Evolutionary conservation across 2,113 vertebrate genomes (phyloP), one percentile per base, ranked within the genome.

Genomic region (Zootoca vivipara): DNA sequence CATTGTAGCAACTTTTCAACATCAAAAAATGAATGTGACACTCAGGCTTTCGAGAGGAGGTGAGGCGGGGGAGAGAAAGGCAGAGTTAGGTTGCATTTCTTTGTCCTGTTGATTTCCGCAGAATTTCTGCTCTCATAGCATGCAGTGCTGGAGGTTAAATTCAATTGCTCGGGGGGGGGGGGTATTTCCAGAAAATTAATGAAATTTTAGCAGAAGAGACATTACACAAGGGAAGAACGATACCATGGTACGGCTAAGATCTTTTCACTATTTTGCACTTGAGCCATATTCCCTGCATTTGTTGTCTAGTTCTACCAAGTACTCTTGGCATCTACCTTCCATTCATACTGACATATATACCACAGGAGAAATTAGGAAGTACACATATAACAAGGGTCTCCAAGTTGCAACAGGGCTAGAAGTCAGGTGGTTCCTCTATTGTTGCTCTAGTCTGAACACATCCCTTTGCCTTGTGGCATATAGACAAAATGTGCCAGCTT

Each of bases 251-350:
- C 3, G 81, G 70, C 62, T 65, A 67, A 83, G 80, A 69, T 87
- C 9, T n/a, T 65, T 89, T 87, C 88, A 86, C 28, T 87, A 75
- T n/a, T 30, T 85, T 62, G 40, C 46, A 40, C 42, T 78, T 70
- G 3, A 26, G 52, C 38, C 87, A 18, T 20, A 79, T 18, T 52
- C 58, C 5, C 33, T 70, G 13, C 81, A 12, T 65, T 3, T 1
- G 46, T 5, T 85, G 64, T 0, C 1, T 1, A 33, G 20, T 85
- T 67, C 26, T 33, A 64, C 52, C 46, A 5, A 79, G 0, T 3
- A 1, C 4, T 24, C 13, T 24, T 80, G 38, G 18, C n/a, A 86
- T 64, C 38, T 18, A n/a, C 22, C 87, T 3, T 16, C 38, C 64
- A 38, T 0, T 64, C 82, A 62, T 91, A 46, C 1, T 82, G 33